phyloP scores from a whole-genome alignment of 2,113 vertebrate species.

The Ageneiosus marmoratus region DNA sequence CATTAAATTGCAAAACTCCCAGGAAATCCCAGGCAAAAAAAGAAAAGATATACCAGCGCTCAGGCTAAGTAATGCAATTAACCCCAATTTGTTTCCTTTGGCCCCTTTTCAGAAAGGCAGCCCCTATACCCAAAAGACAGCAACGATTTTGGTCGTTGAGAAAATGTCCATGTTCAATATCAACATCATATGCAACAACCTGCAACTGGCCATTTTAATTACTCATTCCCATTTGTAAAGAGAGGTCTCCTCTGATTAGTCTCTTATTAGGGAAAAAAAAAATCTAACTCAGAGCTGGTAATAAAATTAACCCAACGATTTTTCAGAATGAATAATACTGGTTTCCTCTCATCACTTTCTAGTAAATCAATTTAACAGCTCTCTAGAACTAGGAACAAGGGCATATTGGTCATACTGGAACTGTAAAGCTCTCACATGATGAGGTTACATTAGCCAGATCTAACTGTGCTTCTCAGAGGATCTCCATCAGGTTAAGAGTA shows the following conservation, averaged over 20 bases:
- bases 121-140: background rate
- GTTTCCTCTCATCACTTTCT: conserved; percentile 15
- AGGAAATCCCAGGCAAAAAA: background rate
- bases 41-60: background rate
- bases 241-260: background rate
- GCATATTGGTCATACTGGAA: conserved; percentile 40
- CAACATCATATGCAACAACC: background rate
- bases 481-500: conserved; percentile 40
- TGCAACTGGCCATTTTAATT: conserved; percentile 5
- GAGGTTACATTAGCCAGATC: conserved; percentile 50
- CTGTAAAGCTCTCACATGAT: conserved; percentile 35
- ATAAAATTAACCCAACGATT: conserved; percentile 22
- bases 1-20: background rate
- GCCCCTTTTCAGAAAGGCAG: background rate
- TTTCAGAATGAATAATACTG: conserved; percentile 36
- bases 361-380: conserved; percentile 34
- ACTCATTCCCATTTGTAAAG: conserved; percentile 12
- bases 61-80: conserved; percentile 5
- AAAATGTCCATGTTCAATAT: background rate
- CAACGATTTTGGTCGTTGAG: background rate
- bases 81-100: conserved; percentile 1
- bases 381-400: conserved; percentile 25
- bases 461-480: conserved; percentile 35
- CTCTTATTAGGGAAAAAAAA: conserved; percentile 6
- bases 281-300: conserved; percentile 8